A percentile compares a stretch with the other conserved stretches of the same genome.
phyloP scores from a whole-genome alignment of 2,888 invertebrate species.

The Unio delphinus region DNA sequence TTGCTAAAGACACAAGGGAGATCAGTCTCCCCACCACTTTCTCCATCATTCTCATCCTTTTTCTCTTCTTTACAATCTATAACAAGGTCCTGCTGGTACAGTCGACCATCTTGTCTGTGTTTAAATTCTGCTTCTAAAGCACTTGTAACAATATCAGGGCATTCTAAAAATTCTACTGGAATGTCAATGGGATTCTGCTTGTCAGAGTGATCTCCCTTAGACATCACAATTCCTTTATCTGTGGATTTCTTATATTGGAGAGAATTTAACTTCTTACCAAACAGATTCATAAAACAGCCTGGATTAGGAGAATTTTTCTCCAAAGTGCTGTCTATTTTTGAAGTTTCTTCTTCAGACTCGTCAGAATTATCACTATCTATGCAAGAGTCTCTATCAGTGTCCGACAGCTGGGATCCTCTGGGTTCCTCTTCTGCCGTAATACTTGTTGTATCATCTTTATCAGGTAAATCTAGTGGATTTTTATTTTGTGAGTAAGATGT shows the following conservation, averaged over 20 bases:
- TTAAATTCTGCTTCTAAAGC: constrained; percentile 22
- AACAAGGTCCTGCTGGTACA: neutral
- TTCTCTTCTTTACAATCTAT: too few relatives aligned
- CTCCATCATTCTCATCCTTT: too few relatives aligned
- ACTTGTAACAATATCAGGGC: constrained; percentile 27
- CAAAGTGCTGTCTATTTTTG: neutral
- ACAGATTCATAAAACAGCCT: constrained; percentile 56
- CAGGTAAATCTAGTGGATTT: too few relatives aligned
- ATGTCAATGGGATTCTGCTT: constrained; percentile 2
- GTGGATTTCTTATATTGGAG: constrained; percentile 21
- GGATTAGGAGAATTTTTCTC: constrained; percentile 18
- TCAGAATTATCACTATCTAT: constrained; percentile 9
- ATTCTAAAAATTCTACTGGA: constrained; percentile 2
- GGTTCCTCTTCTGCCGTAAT: too few relatives aligned
- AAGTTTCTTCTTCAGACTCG: constrained; percentile 10
- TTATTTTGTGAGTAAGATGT: constrained; percentile 19
- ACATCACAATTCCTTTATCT: constrained; percentile 8
- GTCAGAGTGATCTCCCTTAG: constrained; percentile 5
- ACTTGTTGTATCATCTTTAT: too few relatives aligned
- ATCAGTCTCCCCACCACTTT: too few relatives aligned
- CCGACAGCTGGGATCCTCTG: too few relatives aligned
- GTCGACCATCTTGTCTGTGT: constrained; percentile 2
- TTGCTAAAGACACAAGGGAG: neutral
- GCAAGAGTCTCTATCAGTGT: neutral
- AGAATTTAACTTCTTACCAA: constrained; percentile 41